These are phyloP conservation scores for Macrostomum cliftonense DNA, from an alignment of 2,888 invertebrate species.

Conservation along the genomic window DNA sequence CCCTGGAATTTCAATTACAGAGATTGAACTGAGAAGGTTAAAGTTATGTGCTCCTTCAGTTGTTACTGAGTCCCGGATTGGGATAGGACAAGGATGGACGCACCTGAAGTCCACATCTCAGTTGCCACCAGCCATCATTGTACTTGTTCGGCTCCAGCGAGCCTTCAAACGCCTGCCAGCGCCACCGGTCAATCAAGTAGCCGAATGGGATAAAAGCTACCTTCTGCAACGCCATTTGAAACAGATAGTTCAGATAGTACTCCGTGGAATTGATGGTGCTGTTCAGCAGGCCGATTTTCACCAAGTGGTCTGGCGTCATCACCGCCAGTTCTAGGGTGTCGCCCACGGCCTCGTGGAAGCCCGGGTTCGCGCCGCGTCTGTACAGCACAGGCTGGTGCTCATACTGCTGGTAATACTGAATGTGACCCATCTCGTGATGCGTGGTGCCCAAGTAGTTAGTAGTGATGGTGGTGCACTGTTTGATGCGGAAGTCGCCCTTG, in stretches of 20 bases:
- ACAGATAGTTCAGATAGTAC: conserved; percentile 61
- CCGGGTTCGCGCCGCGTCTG: conserved; percentile 60
- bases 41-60: too few relatives aligned
- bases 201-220: conserved; percentile 65
- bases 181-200: conserved; percentile 61
- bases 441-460: conserved; percentile 22
- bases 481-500: conserved; percentile 19
- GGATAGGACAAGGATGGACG: too few relatives aligned
- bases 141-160: conserved; percentile 37
- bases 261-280: conserved; percentile 31
- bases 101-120: background rate
- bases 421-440: conserved; percentile 36
- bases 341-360: conserved; percentile 66
- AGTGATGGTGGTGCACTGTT: conserved; percentile 27
- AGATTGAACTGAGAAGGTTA: conserved; percentile 4
- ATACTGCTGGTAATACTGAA: conserved; percentile 32
- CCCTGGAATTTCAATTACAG: conserved; percentile 25
- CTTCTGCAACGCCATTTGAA: conserved; percentile 66
- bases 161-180: conserved; percentile 64
- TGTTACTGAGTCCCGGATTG: too few relatives aligned
- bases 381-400: conserved; percentile 41
- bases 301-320: conserved; percentile 55
- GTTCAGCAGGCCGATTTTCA: conserved; percentile 49
- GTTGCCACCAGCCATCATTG: conserved; percentile 2
- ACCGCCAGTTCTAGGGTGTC: conserved; percentile 60